Evolutionary conservation across 2,888 invertebrate species (phyloP).

Genomic region (Ichneumon xanthorius): DNA sequence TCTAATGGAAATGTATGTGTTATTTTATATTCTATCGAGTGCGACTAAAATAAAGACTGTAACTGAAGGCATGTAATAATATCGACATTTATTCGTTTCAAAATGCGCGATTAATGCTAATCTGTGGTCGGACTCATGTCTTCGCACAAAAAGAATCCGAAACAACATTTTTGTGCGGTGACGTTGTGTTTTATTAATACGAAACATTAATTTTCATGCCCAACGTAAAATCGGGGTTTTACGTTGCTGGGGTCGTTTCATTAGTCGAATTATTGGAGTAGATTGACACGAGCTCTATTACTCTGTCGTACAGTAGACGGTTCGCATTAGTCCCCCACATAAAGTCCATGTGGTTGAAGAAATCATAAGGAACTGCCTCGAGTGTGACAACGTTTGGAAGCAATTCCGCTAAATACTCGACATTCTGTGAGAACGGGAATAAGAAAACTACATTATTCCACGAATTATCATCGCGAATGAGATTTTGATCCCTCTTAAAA

Average conservation of each 20-base stretch:
- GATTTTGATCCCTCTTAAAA: background rate
- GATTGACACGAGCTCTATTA: background rate
- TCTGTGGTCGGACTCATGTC: no score
- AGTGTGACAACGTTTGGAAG: background rate
- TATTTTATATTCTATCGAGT: no score
- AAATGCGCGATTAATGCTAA: no score
- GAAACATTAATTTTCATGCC: no score
- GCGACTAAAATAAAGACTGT: no score
- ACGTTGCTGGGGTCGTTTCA: background rate
- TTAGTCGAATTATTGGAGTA: background rate
- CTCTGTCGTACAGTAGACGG: background rate
- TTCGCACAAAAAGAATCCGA: no score
- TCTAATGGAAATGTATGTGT: no score
- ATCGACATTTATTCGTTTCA: no score
- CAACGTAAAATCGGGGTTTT: no score
- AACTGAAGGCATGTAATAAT: no score
- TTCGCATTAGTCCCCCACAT: background rate
- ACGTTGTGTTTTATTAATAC: no score
- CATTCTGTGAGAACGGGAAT: background rate
- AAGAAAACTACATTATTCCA: background rate
- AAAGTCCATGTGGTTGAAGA: background rate
- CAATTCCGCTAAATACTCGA: background rate
- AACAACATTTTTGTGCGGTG: no score
- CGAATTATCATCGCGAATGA: background rate
- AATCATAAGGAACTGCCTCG: background rate